These are phyloP conservation scores for Leptonema lineaticorne DNA, from an alignment of 1,140 invertebrate species.

Conservation along the genomic window DNA sequence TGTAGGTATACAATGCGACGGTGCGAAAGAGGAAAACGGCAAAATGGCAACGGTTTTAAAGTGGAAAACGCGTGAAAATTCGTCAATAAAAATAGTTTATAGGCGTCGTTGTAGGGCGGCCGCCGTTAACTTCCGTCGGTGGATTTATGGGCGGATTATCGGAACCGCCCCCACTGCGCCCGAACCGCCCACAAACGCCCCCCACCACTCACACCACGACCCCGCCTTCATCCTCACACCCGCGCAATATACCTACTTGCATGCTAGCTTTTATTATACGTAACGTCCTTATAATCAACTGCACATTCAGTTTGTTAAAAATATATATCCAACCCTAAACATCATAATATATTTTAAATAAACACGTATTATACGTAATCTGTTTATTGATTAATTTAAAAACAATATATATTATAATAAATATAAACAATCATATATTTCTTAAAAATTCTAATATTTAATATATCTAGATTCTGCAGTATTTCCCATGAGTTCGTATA, in stretches of 20 bases:
- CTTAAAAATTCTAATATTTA: no score
- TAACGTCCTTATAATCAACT: no score
- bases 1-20: not conserved
- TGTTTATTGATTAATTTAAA: no score
- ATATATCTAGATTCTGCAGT: no score
- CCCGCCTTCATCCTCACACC: not conserved
- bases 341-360: no score
- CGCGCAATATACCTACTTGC: not conserved
- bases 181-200: not conserved
- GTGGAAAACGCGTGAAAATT: conserved; percentile 36
- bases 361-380: no score
- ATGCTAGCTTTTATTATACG: not conserved
- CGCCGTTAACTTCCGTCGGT: conserved; percentile 16
- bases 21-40: not conserved
- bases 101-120: conserved; percentile 18
- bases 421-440: no score
- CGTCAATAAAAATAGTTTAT: conserved; percentile 40
- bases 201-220: not conserved
- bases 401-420: no score
- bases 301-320: no score
- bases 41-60: conserved; percentile 29
- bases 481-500: no score
- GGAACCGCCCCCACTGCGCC: conserved; percentile 14
- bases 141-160: conserved; percentile 17
- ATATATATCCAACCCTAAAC: no score